Evolutionary conservation across 2,797 vertebrate species (phyloP).

Genomic region (Sarcoramphus papa): DNA sequence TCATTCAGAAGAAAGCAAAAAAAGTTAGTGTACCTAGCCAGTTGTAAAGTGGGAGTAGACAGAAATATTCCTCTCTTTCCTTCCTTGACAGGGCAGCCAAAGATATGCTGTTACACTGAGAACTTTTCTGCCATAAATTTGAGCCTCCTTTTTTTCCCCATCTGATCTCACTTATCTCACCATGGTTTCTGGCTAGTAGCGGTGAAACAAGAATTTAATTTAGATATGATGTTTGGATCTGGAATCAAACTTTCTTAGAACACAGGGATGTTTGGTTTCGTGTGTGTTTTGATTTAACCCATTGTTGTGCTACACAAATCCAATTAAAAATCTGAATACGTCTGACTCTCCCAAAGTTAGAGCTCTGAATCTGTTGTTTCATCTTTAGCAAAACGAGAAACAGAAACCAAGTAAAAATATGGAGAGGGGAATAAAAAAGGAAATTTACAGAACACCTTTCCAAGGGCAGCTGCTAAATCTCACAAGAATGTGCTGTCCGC

Average conservation of each 20-base stretch:
- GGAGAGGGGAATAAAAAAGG: not conserved
- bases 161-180: constrained; percentile 46
- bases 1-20: constrained; percentile 6
- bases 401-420: not conserved
- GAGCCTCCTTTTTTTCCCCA: not conserved
- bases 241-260: constrained; percentile 18
- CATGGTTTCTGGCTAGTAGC: not conserved
- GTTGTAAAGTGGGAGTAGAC: not conserved
- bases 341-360: not conserved
- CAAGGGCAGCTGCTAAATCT: not conserved
- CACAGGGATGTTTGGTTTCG: not conserved
- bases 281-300: constrained; percentile 7
- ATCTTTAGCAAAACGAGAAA: not conserved
- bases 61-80: not conserved
- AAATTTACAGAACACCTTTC: not conserved
- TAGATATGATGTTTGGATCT: not conserved
- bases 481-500: not conserved
- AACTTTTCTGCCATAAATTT: not conserved
- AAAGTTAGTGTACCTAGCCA: not conserved
- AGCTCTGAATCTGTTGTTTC: not conserved
- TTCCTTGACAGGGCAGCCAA: not conserved
- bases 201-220: constrained; percentile 26
- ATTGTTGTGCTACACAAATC: not conserved
- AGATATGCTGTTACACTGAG: not conserved
- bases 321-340: not conserved